phyloP scores from a whole-genome alignment of 2,113 vertebrate species.

The Neomonachus schauinslandi region DNA sequence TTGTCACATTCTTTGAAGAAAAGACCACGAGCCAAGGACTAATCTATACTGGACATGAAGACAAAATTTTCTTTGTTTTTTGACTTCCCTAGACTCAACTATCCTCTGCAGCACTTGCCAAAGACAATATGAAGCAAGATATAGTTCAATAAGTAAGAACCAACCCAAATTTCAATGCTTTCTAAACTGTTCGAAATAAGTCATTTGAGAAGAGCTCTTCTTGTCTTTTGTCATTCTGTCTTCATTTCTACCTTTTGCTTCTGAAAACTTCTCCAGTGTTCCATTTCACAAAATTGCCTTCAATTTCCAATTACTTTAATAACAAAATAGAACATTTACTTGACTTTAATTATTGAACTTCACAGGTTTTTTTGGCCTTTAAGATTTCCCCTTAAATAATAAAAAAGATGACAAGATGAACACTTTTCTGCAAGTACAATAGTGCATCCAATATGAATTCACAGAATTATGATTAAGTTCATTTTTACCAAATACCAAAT shows the following conservation, averaged over 20 bases:
- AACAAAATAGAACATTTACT: conserved; percentile 27
- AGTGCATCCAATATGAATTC: not conserved
- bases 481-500: conserved; percentile 59
- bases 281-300: not conserved
- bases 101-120: not conserved
- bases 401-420: conserved; percentile 33
- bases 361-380: conserved; percentile 57
- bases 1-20: conserved; percentile 53
- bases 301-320: not conserved
- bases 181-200: not conserved
- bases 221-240: not conserved
- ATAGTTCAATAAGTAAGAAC: not conserved
- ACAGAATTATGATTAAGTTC: conserved; percentile 44
- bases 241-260: not conserved
- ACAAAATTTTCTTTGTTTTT: not conserved
- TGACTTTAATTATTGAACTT: conserved; percentile 60
- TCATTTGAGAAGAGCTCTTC: not conserved
- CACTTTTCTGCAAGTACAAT: not conserved
- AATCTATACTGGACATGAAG: not conserved
- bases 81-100: accelerated
- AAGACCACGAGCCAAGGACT: conserved; percentile 41
- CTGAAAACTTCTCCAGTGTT: not conserved
- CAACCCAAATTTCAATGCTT: not conserved
- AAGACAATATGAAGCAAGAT: not conserved
- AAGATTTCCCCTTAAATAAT: conserved; percentile 52